These are phyloP conservation scores for Gallinago stenura DNA, from an alignment of 2,797 vertebrate genomes.

Conservation along the genomic window DNA sequence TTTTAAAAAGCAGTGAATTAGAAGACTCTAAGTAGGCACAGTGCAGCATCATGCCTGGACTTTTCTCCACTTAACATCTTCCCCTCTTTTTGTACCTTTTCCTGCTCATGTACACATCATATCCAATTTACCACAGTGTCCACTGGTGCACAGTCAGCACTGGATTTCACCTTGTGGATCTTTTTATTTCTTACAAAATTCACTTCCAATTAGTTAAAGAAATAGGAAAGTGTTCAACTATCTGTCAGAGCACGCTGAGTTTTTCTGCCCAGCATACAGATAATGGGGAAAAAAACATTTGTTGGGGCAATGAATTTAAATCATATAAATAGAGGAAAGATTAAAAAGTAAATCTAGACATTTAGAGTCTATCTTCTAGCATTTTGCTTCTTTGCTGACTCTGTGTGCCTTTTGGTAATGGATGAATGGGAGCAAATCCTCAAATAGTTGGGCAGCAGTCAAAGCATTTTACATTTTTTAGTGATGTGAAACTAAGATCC, in stretches of 20 bases:
- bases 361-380: neutral
- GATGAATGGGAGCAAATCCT: neutral
- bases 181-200: neutral
- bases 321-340: neutral
- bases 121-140: neutral
- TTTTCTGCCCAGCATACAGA: neutral
- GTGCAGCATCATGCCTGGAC: neutral
- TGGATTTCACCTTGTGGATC: neutral
- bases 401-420: neutral
- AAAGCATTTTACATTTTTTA: neutral
- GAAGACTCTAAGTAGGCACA: neutral
- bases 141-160: neutral
- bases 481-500: neutral
- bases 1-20: conserved; percentile 8
- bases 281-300: neutral
- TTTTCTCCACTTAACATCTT: neutral
- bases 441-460: neutral
- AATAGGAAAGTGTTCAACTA: neutral
- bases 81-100: neutral
- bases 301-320: neutral
- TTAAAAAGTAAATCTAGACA: neutral
- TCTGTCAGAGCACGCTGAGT: neutral
- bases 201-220: neutral
- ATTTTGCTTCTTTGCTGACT: neutral
- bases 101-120: neutral